A percentile compares a stretch with the other conserved stretches of the same genome.
phyloP scores from a whole-genome alignment of 2,888 invertebrate genomes.

The Ernsta delagoae region DNA sequence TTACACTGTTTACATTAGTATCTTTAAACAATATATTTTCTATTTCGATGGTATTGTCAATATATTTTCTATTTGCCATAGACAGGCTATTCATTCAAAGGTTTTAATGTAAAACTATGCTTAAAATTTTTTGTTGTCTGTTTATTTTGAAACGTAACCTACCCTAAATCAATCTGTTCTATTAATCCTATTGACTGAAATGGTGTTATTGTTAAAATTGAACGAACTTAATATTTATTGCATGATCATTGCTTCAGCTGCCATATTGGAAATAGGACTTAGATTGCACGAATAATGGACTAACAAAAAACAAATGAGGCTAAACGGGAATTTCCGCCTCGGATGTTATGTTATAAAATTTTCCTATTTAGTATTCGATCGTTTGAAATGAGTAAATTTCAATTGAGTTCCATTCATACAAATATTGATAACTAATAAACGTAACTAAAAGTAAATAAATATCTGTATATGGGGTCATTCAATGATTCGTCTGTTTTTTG shows the following conservation, averaged over 20 bases:
- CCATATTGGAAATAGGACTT: constrained; percentile 26
- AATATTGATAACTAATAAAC: too few species aligned
- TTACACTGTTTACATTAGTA: too few species aligned
- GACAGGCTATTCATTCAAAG: not conserved
- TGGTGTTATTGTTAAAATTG: not conserved
- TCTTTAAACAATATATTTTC: too few species aligned
- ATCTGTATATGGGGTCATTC: not conserved
- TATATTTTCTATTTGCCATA: not conserved
- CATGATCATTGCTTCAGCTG: constrained; percentile 23
- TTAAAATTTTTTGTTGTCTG: too few species aligned
- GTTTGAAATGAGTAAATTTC: not conserved
- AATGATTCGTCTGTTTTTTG: constrained; percentile 3
- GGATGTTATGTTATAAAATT: not conserved
- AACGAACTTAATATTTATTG: not conserved
- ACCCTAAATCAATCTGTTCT: not conserved
- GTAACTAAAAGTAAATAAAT: too few species aligned
- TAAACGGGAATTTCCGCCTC: constrained; percentile 23
- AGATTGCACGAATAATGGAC: constrained; percentile 17
- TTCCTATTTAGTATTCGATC: not conserved
- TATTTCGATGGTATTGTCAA: too few species aligned
- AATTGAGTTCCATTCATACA: too few species aligned
- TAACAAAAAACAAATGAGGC: constrained; percentile 26
- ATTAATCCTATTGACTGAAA: not conserved
- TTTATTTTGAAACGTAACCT: too few species aligned
- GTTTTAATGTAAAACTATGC: too few species aligned